Evolutionary conservation across 2,797 vertebrate genomes (phyloP).

Genomic region (Scleropages formosus): DNA sequence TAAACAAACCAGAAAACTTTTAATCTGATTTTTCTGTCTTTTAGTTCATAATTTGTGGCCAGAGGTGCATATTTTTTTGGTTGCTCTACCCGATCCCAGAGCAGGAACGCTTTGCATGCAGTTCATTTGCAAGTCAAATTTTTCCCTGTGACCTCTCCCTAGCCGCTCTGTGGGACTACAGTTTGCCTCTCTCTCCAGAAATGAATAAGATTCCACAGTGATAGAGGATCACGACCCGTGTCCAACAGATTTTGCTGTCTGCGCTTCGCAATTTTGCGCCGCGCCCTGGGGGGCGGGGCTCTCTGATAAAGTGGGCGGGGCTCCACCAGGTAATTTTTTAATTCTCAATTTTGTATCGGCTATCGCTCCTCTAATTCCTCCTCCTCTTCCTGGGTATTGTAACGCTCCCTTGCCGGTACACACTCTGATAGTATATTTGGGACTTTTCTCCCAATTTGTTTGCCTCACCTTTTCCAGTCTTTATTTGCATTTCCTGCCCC

Average conservation of each 20-base stretch:
- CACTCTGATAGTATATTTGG: too few relatives aligned
- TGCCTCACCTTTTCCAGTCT: too few relatives aligned
- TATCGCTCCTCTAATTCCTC: too few relatives aligned
- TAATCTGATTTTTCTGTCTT: background rate
- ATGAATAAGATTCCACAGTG: background rate
- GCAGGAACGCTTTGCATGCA: constrained; percentile 77
- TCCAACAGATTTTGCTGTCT: constrained; percentile 23
- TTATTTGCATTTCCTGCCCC: too few relatives aligned
- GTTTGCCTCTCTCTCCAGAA: constrained; percentile 11
- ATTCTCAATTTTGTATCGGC: too few relatives aligned
- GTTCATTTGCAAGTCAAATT: constrained; percentile 89
- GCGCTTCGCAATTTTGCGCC: background rate
- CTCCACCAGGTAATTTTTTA: too few relatives aligned
- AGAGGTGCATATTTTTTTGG: background rate
- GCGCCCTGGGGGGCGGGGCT: too few relatives aligned
- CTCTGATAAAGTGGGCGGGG: too few relatives aligned
- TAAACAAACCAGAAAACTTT: background rate
- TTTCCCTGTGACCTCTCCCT: constrained; percentile 37
- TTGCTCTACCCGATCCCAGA: constrained; percentile 11
- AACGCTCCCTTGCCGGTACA: too few relatives aligned
- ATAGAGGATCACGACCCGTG: background rate
- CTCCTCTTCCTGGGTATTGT: too few relatives aligned
- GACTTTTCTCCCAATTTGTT: too few relatives aligned
- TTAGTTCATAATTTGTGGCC: background rate
- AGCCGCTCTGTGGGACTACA: constrained; percentile 1